A percentile compares a stretch with the other conserved stretches of the same genome.
These are phyloP conservation scores for Osmerus eperlanus DNA, from an alignment of 2,113 vertebrate genomes.

Conservation along the genomic window DNA sequence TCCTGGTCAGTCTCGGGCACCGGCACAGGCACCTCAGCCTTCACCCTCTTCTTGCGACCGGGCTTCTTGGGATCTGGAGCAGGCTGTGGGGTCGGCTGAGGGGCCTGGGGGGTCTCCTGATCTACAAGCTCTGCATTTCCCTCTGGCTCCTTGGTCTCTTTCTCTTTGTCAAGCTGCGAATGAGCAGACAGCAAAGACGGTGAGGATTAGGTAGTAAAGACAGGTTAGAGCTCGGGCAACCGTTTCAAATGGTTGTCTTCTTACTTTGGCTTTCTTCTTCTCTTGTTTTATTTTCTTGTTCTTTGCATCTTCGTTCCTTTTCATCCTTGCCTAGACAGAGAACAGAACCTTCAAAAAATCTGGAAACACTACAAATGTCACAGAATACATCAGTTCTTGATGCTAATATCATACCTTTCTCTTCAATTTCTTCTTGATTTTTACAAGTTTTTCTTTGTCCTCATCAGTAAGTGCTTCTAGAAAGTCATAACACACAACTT, in stretches of 20 bases:
- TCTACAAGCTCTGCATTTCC: conserved; percentile 37
- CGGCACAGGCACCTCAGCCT: conserved; percentile 33
- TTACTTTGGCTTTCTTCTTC: conserved; percentile 84
- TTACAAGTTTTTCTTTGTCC: conserved; percentile 86
- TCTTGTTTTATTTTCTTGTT: conserved; percentile 75
- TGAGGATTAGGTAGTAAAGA: background rate
- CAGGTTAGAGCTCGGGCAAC: background rate
- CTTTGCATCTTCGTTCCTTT: conserved; percentile 84
- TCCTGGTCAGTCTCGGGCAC: conserved; percentile 56
- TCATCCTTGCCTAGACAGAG: conserved; percentile 81
- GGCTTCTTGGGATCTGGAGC: conserved; percentile 61
- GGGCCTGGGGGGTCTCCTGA: conserved; percentile 17
- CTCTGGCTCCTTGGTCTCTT: conserved; percentile 44
- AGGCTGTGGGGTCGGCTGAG: conserved; percentile 19
- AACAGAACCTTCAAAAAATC: conserved; percentile 3
- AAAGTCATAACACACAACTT: background rate
- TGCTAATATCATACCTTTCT: conserved; percentile 73
- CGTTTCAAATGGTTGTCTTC: background rate
- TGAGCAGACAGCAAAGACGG: background rate
- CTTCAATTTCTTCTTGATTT: conserved; percentile 94
- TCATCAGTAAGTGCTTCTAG: conserved; percentile 87
- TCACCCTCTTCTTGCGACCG: conserved; percentile 61
- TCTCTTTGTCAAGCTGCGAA: conserved; percentile 75
- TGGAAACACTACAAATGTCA: background rate
- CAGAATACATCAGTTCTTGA: too few species aligned